Base-by-base conservation (phyloP, 2,888 invertebrate genomes). In the Tupiocoris notatus region DNA sequence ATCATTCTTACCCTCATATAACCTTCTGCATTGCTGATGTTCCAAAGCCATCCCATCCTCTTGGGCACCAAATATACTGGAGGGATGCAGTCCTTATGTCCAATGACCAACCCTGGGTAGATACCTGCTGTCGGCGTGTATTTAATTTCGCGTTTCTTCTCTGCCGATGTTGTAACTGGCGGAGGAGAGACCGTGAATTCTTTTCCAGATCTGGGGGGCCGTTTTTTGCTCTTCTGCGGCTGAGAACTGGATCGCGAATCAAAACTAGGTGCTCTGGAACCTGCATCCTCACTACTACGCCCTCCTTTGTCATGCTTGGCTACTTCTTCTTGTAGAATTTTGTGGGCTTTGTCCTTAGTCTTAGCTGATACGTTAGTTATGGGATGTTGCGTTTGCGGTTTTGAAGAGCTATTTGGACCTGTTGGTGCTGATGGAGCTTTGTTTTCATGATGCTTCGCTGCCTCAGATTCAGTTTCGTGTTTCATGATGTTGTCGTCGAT, bases 41-140 rank as follows among this genome's bases (percentile, higher is more conserved):
- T 80, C 80, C 80, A 80, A 1, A 80, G 74, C 80, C 80, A 80
- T 1, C 80, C 80, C 80, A 80, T 80, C 2, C 68, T 75, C 24
- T 78, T 78, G 9, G 80, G 80, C n/a, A 80, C 80, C 24, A 77
- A 18, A 9, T 65, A 54, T 1, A 66, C 1, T 1, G 68, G 39
- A 2, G 65, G 75, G 1, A 79, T 25, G 18, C 80, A 80, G 67
- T 77, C 57, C 58, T 75, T 79, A 62, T 80, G 80, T 0, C 80
- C 80, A 2, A 78, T 59, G 16, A 77, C 67, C 1, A 70, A 21
- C 0, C 80, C 80, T 21, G 80, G 80, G 56, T 80, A 80, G 76
- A 79, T 79, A 0, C 79, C 79, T 0, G 79, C 79, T 24, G 79
- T 79, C 54, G 76, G 75, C 6, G 68, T 77, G 25, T 79, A 79